Percentiles rank a stretch among this genome's conserved stretches.
Evolutionary conservation across 2,888 invertebrate genomes (phyloP).

Genomic region (Amiota minor): DNA sequence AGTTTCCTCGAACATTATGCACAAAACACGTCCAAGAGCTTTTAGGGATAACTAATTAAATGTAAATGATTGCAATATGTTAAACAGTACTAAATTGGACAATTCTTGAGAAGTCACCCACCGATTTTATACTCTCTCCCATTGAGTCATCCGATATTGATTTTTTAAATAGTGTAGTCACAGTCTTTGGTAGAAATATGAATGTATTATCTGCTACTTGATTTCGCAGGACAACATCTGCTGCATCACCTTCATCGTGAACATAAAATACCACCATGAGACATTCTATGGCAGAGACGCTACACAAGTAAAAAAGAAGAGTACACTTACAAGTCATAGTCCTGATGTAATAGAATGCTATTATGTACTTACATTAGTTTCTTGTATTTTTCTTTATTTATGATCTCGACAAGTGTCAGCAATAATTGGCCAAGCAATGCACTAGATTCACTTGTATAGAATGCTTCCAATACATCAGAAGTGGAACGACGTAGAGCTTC

Average conservation of each 20-base stretch:
- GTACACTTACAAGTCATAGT: neutral
- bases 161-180: conserved; percentile 74
- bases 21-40: conserved; percentile 65
- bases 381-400: conserved; percentile 79
- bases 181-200: conserved; percentile 78
- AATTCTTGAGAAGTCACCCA: conserved; percentile 69
- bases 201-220: conserved; percentile 77
- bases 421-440: conserved; percentile 80
- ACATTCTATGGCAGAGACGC: conserved; percentile 75
- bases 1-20: conserved; percentile 70
- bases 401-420: conserved; percentile 79
- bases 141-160: conserved; percentile 76
- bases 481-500: conserved; percentile 62
- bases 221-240: conserved; percentile 75
- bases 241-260: conserved; percentile 75
- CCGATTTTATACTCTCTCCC: conserved; percentile 77
- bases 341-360: neutral
- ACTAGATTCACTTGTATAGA: conserved; percentile 77
- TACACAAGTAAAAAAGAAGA: neutral
- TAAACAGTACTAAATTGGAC: neutral
- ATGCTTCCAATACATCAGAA: conserved; percentile 74
- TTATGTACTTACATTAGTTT: conserved; percentile 76
- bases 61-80: neutral
- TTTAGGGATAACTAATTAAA: conserved; percentile 59
- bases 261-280: conserved; percentile 79